Evolutionary conservation across 92 coral and sea anemone species (phyloP).

Genomic region (Porites evermanni): DNA sequence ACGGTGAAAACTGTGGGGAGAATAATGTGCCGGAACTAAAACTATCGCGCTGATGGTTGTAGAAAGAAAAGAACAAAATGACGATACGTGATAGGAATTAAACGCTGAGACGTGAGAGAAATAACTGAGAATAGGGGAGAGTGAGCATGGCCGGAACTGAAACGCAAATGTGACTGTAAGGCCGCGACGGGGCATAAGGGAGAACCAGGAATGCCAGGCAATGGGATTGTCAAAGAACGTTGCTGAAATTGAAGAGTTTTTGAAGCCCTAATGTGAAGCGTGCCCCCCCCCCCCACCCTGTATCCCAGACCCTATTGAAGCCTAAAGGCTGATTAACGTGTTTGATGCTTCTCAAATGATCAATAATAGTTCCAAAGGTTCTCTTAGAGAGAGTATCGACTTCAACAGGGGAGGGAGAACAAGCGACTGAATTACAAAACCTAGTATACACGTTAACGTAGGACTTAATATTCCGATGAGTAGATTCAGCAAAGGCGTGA

Average conservation of each 20-base stretch:
- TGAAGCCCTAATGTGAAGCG: no score
- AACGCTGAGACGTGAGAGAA: not conserved
- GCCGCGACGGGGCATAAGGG: no score
- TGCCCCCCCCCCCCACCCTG: no score
- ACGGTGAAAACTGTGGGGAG: no score
- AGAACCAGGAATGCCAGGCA: not conserved
- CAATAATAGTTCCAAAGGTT: no score
- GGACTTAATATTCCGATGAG: not conserved
- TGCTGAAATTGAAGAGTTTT: not conserved
- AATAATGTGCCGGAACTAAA: not conserved
- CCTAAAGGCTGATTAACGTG: not conserved
- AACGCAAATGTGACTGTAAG: no score
- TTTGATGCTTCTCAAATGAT: no score
- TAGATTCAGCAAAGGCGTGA: no score
- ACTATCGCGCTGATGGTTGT: not conserved
- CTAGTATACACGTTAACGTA: not conserved
- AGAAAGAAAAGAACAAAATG: no score
- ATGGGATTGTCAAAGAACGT: not conserved
- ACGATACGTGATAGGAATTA: not conserved
- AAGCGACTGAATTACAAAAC: not conserved
- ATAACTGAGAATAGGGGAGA: not conserved
- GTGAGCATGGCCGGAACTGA: no score
- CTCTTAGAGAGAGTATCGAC: no score
- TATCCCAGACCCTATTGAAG: not conserved
- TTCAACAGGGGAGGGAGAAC: not conserved